Conservation (phyloP, 2,888 invertebrate species). For the Seira musarum region DNA sequence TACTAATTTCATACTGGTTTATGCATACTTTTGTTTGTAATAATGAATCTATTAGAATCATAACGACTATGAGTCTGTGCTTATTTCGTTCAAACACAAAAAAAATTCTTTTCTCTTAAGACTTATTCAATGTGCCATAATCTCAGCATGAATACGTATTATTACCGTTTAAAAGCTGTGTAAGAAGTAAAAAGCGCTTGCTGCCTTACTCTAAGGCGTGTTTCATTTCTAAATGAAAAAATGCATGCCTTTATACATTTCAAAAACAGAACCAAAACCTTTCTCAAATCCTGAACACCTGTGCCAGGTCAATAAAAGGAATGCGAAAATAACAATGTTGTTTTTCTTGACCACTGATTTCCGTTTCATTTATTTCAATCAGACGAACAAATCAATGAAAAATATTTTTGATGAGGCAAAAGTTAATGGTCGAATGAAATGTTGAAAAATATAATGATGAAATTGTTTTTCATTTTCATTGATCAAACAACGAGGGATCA, state of each 20-base stretch:
- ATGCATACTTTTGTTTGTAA: slow-evolving; percentile 33
- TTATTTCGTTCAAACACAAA: background rate
- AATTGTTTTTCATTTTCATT: too few species aligned
- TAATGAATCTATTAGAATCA: slow-evolving; percentile 52
- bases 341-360: too few species aligned
- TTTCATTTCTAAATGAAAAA: background rate
- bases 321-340: too few species aligned
- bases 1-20: slow-evolving; percentile 42
- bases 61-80: slow-evolving; percentile 9
- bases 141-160: background rate
- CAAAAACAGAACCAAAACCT: slow-evolving; percentile 30
- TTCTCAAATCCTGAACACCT: slow-evolving; percentile 49
- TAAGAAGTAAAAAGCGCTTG: background rate
- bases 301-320: slow-evolving; percentile 47
- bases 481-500: too few species aligned
- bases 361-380: too few species aligned
- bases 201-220: background rate
- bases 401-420: too few species aligned
- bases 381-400: too few species aligned
- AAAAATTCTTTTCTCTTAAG: background rate
- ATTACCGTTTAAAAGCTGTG: background rate
- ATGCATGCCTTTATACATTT: background rate
- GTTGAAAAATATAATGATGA: too few species aligned
- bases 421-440: too few species aligned
- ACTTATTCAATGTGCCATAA: background rate